Base-by-base conservation (phyloP, 2,888 invertebrate genomes). In the Empis stercorea region DNA sequence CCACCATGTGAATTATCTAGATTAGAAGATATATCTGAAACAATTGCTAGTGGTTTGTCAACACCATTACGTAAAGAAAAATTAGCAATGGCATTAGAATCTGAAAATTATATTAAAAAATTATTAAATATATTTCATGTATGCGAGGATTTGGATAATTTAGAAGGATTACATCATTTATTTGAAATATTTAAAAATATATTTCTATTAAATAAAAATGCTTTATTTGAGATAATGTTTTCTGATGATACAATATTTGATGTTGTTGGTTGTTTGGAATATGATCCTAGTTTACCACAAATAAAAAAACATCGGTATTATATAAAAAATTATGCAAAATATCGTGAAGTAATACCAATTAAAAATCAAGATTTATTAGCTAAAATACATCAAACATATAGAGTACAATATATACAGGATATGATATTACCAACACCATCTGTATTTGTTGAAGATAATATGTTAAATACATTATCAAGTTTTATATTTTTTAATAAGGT, bases 401-500 rank as follows among this genome's bases (percentile, higher is more conserved):
- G 97, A 69, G 96, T 99, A 63, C 99, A 99, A 75, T 99, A 99
- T 72, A 96, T 99, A 61, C 89, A 91, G 66, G 99, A 99, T 73
- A 95, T 97, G 60, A 97, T 99, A 60, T 75, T 99, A 64, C 99
- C 99, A 20, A 93, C 97, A 43, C 97, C 99, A 11, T 95, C 95
- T 57, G 91, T 99, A 59, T 99, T 97, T 71, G 99, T 97, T 71
- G 99, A 99, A 68, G 99, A 99, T 71, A 99, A 97, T 70, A 84
- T 97, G 81, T 78, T 99, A 55, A 95, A 94, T 61, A 93, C 95
- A 51, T 76, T 99, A 62, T 92, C 89, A 66, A 96, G 95, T 76
- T 97, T 97, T 76, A 92, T 99, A 72, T 99, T 95, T 78, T 99
- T 99, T 74, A 97, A 96, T 74, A 97, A 99, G 76, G 92, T 96